Evolutionary conservation across 2,888 invertebrate genomes (phyloP), one percentile per base, ranked within the genome.

Genomic region (Lithophane socia): DNA sequence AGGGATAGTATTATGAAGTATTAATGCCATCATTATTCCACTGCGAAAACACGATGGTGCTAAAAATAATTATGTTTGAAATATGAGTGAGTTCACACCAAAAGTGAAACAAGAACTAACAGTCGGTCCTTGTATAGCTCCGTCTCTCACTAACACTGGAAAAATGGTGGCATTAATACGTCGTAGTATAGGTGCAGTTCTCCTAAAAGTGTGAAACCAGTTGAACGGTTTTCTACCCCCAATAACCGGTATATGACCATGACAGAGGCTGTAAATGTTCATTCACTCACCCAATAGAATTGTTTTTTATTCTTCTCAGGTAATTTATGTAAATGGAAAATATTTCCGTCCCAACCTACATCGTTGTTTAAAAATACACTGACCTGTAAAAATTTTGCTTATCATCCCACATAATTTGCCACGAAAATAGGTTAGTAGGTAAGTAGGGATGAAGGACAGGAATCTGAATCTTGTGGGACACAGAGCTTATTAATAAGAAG

Each of bases 341-440:
- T 56, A 68, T 52, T 71, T 56, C 37, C 58, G n/a, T 67, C 52
- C 37, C 52, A 54, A 49, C 47, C 42, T 37, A 24, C 13, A 16
- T 68, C 18, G 21, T 68, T 79, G 64, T 72, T 56, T 52, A 68
- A 83, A 83, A 72, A 73, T 67, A 78, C 52, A 72, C 56, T 65
- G 64, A 73, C 73, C 68, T 13, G 12, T 44, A 80, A 73, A 82
- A 75, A 49, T 13, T 0, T 44, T 56, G 37, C 76, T 52, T 84
- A 42, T 83, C 76, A 84, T 80, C 24, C 49, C 4, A 63, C 13
- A 61, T 80, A 84, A 83, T 80, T 84, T 61, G 56, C 49, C 58
- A 2, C 24, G 29, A 77, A 82, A 68, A 60, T 79, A 79, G 75
- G 79, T 79, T 68, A 79, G 54, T 49, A 64, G 83, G 71, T 75